Evolutionary conservation across 2,888 invertebrate species (phyloP), one percentile per base, ranked within the genome.

Genomic region (Halictus ligatus): DNA sequence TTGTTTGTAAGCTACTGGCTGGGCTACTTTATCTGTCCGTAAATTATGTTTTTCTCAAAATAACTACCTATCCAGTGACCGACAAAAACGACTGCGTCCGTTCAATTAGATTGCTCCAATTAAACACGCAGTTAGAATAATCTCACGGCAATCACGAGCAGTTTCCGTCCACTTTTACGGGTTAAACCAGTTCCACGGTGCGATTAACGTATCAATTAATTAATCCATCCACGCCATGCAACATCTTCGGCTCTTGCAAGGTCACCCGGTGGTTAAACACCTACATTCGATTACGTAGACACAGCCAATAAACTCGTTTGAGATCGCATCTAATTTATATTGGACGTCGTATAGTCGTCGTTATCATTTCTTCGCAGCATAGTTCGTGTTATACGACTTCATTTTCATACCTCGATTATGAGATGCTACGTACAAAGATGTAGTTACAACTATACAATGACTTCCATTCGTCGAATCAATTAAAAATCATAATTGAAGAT

Each of bases 191-290:
- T 58, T 46, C 25, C 46, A 46, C 25, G 75, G 46, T 60, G 10
- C 12, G 60, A 64, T 35, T 25, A 76, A 29, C 64, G 29, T 76
- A 76, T 76, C 76, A 64, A 76, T 71, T 71, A 71, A 71, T 25
- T 60, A n/a, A 25, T 15, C 40, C 50, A 40, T 69, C 35, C 18
- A 10, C 35, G 18, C 58, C 25, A 64, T 60, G 2, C 21, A 64
- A 76, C 25, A 64, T 35, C 58, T 48, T 79, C 13, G 64, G 58
- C 35, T 40, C 35, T 12, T 2, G n/a, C n/a, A 76, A 71, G 58
- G 76, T 48, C 58, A 21, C 6, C n/a, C n/a, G 6, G 54, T 46
- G 75, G 54, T 80, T 58, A 71, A n/a, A 29, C n/a, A n/a, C 54
- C 40, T 35, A 40, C 54, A 13, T 64, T 64, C 64, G 29, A 29